phyloP scores from a whole-genome alignment of 1,140 invertebrate genomes.

The Wiebesia pumilae region DNA sequence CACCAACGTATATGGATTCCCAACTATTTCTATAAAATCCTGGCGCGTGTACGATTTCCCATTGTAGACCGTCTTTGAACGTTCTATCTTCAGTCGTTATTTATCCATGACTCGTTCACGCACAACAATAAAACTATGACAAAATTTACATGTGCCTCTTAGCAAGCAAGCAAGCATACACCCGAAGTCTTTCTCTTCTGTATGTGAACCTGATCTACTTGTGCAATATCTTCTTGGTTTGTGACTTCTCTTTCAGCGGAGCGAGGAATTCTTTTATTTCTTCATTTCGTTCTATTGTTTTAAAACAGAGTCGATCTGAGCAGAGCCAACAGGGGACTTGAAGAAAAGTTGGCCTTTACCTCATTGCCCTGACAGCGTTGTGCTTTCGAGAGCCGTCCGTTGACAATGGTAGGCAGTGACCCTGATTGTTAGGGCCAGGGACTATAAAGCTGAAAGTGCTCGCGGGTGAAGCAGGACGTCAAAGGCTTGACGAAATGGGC shows the following conservation, averaged over 20 bases:
- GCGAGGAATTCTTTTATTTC: constrained; percentile 21
- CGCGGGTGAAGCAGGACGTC: constrained; percentile 85
- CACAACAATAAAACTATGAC: not conserved
- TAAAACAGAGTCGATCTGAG: constrained; percentile 66
- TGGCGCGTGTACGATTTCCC: constrained; percentile 44
- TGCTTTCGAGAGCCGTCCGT: not conserved
- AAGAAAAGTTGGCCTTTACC: constrained; percentile 57
- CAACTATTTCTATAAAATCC: constrained; percentile 42
- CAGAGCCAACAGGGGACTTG: constrained; percentile 66
- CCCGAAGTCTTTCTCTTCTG: not conserved
- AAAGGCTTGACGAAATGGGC: constrained; percentile 96
- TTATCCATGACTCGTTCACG: not conserved
- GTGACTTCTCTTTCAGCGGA: constrained; percentile 26
- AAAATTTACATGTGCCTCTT: not conserved
- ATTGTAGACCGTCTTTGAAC: constrained; percentile 38
- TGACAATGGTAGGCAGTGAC: constrained; percentile 11
- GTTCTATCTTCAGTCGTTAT: not conserved
- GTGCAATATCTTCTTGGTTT: not conserved
- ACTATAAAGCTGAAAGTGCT: constrained; percentile 80
- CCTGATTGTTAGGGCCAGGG: constrained; percentile 86
- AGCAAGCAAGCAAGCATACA: not conserved
- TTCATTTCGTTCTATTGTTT: not conserved
- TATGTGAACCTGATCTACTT: not conserved
- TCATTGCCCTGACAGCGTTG: constrained; percentile 49
- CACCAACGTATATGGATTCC: not conserved